Conservation (phyloP, 2,113 vertebrate species). For the Capra hircus region DNA sequence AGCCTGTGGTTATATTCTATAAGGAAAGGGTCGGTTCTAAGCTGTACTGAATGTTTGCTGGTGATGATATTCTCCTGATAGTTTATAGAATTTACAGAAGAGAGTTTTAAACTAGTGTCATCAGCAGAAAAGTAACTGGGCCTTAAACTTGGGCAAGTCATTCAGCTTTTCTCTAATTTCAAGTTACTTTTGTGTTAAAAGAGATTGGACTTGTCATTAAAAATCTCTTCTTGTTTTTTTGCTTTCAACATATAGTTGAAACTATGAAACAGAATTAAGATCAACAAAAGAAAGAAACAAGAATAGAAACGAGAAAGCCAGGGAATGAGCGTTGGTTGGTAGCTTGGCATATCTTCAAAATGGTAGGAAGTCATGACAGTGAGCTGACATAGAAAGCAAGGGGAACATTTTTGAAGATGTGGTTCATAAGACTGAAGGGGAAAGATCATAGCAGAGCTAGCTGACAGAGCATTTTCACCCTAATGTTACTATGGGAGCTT, state of each 20-base stretch:
- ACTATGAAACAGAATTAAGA: not conserved
- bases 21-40: not conserved
- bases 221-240: not conserved
- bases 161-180: not conserved
- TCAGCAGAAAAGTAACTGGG: not conserved
- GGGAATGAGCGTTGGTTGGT: not conserved
- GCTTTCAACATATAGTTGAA: not conserved
- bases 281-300: not conserved
- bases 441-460: not conserved
- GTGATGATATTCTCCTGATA: not conserved
- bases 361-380: not conserved
- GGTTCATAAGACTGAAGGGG: not conserved
- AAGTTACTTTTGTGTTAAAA: not conserved
- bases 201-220: not conserved
- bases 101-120: not conserved
- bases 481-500: not conserved
- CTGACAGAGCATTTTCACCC: not conserved
- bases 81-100: not conserved
- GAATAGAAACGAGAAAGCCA: slow-evolving; percentile 2
- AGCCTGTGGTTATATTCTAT: not conserved
- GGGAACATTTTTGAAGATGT: not conserved
- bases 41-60: not conserved
- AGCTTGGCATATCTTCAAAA: not conserved
- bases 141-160: not conserved
- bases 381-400: not conserved